Percentiles rank a stretch among this genome's conserved stretches.
These are phyloP conservation scores for Pollimyrus isidori DNA, from an alignment of 2,113 vertebrate genomes.

Conservation along the genomic window DNA sequence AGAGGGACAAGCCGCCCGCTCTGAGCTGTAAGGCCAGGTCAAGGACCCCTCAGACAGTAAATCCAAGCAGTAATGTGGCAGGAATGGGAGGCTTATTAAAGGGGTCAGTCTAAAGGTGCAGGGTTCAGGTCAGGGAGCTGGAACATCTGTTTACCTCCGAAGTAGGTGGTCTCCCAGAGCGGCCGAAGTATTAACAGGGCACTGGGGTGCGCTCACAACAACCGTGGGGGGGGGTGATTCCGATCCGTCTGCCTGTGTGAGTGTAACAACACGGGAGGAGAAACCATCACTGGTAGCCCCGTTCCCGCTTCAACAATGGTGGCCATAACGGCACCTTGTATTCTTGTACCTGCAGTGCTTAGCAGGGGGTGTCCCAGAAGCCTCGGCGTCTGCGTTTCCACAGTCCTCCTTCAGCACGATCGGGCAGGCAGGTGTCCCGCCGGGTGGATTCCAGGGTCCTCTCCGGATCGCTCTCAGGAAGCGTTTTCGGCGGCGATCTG, in stretches of 20 bases:
- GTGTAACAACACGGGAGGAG: not conserved
- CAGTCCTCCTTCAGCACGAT: not conserved
- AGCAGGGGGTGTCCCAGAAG: not conserved
- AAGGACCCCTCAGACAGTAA: slow-evolving; percentile 7
- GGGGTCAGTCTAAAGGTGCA: slow-evolving; percentile 2
- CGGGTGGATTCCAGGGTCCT: not conserved
- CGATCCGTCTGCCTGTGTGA: not conserved
- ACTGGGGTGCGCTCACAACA: slow-evolving; percentile 14
- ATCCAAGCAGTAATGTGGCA: slow-evolving; percentile 29
- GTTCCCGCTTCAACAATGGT: not conserved
- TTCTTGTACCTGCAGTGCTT: not conserved
- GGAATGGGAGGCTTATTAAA: slow-evolving; percentile 20
- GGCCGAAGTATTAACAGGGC: slow-evolving; percentile 27
- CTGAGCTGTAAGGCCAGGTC: not conserved
- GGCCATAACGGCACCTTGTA: not conserved
- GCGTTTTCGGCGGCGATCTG: not conserved
- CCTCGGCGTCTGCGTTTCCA: not conserved
- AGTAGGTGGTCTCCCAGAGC: slow-evolving; percentile 50
- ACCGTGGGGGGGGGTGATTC: not conserved
- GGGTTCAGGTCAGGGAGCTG: slow-evolving; percentile 24
- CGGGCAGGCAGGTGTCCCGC: not conserved
- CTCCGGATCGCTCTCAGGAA: not conserved
- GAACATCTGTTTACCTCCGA: slow-evolving; percentile 28
- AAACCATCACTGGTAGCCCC: not conserved
- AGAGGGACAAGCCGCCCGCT: not conserved